These are phyloP conservation scores for Semicossyphus pulcher DNA, from an alignment of 2,113 vertebrate species.

Conservation along the genomic window DNA sequence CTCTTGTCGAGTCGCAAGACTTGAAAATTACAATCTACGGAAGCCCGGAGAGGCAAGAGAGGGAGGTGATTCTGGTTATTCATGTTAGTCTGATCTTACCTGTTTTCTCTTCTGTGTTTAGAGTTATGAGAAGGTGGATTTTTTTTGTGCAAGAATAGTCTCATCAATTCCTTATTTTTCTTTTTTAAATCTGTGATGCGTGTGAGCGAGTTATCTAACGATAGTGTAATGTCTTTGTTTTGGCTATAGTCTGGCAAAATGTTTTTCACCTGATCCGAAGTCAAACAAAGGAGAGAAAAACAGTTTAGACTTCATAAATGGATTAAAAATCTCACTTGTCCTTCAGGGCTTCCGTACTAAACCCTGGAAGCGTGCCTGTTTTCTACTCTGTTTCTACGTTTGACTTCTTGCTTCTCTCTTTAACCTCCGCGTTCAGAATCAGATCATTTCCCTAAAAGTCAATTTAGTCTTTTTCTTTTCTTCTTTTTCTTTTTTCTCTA, in stretches of 20 bases:
- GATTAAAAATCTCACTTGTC: background rate
- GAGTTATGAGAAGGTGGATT: background rate
- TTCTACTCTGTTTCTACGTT: constrained; percentile 2
- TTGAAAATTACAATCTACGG: too few species aligned
- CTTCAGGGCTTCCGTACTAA: background rate
- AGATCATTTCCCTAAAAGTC: background rate
- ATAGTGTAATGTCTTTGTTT: too few species aligned
- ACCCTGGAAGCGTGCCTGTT: constrained; percentile 5
- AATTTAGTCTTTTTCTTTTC: constrained; percentile 7
- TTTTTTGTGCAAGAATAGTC: too few species aligned
- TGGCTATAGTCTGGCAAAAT: too few species aligned
- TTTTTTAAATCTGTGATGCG: too few species aligned
- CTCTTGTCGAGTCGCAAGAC: too few species aligned
- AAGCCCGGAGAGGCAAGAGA: background rate
- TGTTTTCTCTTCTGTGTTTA: background rate
- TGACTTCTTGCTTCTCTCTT: constrained; percentile 13
- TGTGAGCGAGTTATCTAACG: too few species aligned
- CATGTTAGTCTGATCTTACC: background rate
- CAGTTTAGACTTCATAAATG: background rate
- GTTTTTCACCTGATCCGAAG: too few species aligned
- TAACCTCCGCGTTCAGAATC: constrained; percentile 14
- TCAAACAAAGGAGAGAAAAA: background rate
- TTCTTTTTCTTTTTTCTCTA: constrained; percentile 6
- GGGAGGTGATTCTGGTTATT: background rate
- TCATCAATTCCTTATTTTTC: too few species aligned